Percentiles rank a stretch among this genome's conserved stretches.
Conservation (phyloP, 2,888 invertebrate species). For the Xanthia icteritia region DNA sequence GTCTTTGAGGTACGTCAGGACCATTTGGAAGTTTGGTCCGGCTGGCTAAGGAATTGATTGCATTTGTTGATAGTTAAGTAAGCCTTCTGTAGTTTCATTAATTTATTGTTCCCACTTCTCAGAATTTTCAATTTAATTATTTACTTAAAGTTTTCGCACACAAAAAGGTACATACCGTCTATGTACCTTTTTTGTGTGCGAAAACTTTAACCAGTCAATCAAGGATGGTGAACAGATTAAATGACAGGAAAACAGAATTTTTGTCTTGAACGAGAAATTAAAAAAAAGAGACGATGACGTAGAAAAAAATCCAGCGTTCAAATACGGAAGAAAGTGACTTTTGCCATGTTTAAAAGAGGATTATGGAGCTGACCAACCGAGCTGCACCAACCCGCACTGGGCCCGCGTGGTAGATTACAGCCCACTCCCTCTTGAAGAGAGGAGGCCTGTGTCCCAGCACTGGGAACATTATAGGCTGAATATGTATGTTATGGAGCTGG, state of each 20-base stretch:
- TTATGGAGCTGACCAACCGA: not conserved
- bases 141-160: too few relatives aligned
- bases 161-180: too few relatives aligned
- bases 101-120: not conserved
- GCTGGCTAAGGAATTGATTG: not conserved
- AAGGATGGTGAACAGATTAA: too few relatives aligned
- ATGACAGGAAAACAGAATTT: too few relatives aligned
- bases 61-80: not conserved
- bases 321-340: not conserved
- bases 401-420: too few relatives aligned
- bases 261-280: not conserved
- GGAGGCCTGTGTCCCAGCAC: too few relatives aligned
- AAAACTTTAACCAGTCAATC: too few relatives aligned
- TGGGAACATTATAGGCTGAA: too few relatives aligned
- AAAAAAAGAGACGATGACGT: not conserved
- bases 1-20: constrained; percentile 39
- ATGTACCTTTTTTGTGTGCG: too few relatives aligned
- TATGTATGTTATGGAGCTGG: not conserved
- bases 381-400: too few relatives aligned
- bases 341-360: not conserved
- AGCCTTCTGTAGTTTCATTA: not conserved
- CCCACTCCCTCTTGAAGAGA: too few relatives aligned
- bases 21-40: constrained; percentile 25
- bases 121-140: not conserved
- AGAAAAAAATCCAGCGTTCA: not conserved